Evolutionary conservation across 2,888 invertebrate genomes (phyloP), one percentile per base, ranked within the genome.

Genomic region (Galeopsomyia nigrocyanea): DNA sequence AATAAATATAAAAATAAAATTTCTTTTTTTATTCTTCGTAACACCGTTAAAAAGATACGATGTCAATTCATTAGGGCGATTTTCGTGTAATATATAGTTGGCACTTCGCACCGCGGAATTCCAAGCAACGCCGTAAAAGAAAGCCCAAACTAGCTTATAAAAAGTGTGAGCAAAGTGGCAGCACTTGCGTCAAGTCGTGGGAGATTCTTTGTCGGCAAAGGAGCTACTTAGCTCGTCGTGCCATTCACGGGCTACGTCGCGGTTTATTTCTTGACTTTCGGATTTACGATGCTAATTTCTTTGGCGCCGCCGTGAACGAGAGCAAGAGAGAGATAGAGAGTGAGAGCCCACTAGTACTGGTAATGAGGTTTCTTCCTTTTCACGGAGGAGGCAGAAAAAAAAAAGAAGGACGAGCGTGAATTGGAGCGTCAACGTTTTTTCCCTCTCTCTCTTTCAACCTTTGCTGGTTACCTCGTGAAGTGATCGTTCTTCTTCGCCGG

Each of bases 281-380:
- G 66, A 73, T 73, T 73, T 73, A 70, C 73, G 69, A 70, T 73
- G 73, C 73, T 68, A 67, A 73, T 73, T 68, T 68, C 60, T 73
- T 67, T 68, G 65, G 55, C 64, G 55, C 21, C 16, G 16, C 7
- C 58, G 56, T 46, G 61, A 47, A 19, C 31, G 53, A n/a, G 14
- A 14, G 17, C n/a, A 21, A 56, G 56, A 2, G 22, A 56, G 22
- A 22, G 56, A 56, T n/a, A 55, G 26, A 17, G 10, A 56, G 13
- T n/a, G n/a, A n/a, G n/a, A n/a, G 51, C 17, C 49, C 19, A 55
- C 56, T 17, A 17, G 64, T 7, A 39, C 64, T 63, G 55, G 73
- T 70, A 73, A 69, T 69, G 73, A 69, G 69, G 66, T 73, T 69
- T 70, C 69, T 73, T 69, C 70, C 65, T 50, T 69, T 73, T 65